A percentile compares a stretch with the other conserved stretches of the same genome.
Evolutionary conservation across 2,888 invertebrate genomes (phyloP).

Genomic region (Epirrhoe alternata): DNA sequence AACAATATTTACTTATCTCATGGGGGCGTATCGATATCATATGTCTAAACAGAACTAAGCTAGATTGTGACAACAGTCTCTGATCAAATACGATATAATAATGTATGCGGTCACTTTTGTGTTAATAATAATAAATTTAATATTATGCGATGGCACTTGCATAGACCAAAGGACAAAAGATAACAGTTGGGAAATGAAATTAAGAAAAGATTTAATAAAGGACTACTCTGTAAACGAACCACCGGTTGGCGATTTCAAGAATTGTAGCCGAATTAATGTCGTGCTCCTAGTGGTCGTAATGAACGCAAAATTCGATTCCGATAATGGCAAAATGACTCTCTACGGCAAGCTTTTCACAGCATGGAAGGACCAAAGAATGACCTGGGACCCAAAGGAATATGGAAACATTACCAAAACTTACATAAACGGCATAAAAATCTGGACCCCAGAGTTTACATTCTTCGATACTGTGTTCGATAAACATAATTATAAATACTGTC

Average conservation of each 20-base stretch:
- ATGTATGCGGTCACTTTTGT: slow-evolving; percentile 2
- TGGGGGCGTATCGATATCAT: slow-evolving; percentile 8
- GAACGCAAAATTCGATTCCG: slow-evolving; percentile 4
- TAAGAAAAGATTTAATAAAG: not conserved
- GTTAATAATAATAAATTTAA: not conserved
- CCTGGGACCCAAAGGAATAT: slow-evolving; percentile 1
- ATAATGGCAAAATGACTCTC: slow-evolving; percentile 3
- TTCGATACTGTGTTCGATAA: not conserved
- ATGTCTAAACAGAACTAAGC: not conserved
- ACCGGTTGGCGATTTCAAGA: not conserved
- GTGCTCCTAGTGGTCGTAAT: not conserved
- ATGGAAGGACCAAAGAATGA: slow-evolving; percentile 6
- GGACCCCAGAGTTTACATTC: slow-evolving; percentile 1
- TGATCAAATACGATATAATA: slow-evolving; percentile 2
- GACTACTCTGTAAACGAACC: not conserved
- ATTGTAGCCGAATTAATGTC: not conserved
- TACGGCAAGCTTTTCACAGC: not conserved
- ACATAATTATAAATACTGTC: not conserved
- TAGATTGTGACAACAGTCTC: not conserved
- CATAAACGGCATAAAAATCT: not conserved
- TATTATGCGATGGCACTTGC: slow-evolving; percentile 6
- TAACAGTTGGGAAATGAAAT: not conserved
- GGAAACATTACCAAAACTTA: not conserved
- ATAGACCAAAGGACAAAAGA: slow-evolving; percentile 4
- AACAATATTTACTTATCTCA: not conserved